Evolutionary conservation across 1,140 invertebrate species (phyloP).

Genomic region (Uloborus diversus): DNA sequence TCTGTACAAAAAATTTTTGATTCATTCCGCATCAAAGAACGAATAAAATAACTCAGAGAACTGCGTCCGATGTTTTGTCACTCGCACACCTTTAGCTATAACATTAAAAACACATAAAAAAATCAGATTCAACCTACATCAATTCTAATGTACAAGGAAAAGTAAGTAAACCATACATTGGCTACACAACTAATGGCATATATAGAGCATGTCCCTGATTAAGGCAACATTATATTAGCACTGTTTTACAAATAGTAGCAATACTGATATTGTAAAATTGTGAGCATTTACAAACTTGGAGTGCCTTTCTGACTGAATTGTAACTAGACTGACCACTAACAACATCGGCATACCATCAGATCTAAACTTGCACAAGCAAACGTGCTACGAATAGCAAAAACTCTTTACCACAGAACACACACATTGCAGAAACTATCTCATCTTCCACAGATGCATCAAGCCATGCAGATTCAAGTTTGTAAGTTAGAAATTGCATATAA

Average conservation of each 20-base stretch:
- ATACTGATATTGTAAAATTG: conserved; percentile 56
- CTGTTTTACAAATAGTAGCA: conserved; percentile 57
- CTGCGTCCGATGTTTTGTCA: conserved; percentile 24
- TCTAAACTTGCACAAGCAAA: conserved; percentile 12
- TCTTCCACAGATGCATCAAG: conserved; percentile 40
- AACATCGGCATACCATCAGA: conserved; percentile 20
- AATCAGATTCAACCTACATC: conserved; percentile 42
- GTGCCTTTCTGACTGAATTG: conserved; percentile 34
- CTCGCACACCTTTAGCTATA: conserved; percentile 48
- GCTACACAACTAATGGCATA: conserved; percentile 54
- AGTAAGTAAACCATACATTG: conserved; percentile 30
- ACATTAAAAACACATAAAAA: conserved; percentile 55
- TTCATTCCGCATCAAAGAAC: conserved; percentile 23
- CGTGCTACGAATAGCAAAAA: conserved; percentile 3
- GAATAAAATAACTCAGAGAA: conserved; percentile 24
- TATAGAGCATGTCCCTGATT: conserved; percentile 47
- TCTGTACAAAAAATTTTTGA: conserved; percentile 47
- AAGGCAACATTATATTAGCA: conserved; percentile 57
- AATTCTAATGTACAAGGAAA: conserved; percentile 43
- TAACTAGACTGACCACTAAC: conserved; percentile 30
- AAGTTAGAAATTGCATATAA: conserved; percentile 53
- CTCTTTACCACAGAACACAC: background rate
- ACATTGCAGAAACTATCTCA: conserved; percentile 26
- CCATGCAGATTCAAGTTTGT: conserved; percentile 38
- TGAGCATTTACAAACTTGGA: conserved; percentile 52